Percentiles rank a stretch among this genome's conserved stretches.
Conservation (phyloP, 2,797 vertebrate species). For the Pipistrellus pipistrellus region DNA sequence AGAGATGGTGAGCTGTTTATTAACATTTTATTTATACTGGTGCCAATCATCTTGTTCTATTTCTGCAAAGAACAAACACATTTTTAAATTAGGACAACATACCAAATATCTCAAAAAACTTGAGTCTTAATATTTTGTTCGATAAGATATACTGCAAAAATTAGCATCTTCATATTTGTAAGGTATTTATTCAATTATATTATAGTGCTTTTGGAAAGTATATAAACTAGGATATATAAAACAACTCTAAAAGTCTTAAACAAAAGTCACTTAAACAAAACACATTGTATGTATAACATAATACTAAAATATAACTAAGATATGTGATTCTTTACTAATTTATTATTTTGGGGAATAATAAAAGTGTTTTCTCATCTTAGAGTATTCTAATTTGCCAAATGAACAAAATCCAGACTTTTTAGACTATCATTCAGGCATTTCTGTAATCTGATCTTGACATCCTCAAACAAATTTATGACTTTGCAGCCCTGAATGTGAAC, state of each 20-base stretch:
- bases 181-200: constrained; percentile 48
- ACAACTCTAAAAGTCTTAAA: constrained; percentile 38
- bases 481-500: background rate
- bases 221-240: background rate
- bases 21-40: constrained; percentile 48
- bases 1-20: constrained; percentile 7
- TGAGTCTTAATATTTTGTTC: constrained; percentile 42
- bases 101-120: constrained; percentile 59
- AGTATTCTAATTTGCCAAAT: constrained; percentile 44
- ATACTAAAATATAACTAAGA: background rate
- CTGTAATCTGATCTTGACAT: background rate
- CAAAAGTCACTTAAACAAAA: background rate
- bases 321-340: constrained; percentile 28
- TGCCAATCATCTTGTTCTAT: constrained; percentile 19
- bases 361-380: background rate
- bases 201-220: background rate
- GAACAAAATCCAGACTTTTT: background rate
- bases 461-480: background rate
- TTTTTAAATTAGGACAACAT: constrained; percentile 67
- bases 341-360: constrained; percentile 36
- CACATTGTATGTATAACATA: background rate
- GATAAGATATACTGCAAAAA: constrained; percentile 62
- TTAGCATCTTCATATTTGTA: constrained; percentile 48
- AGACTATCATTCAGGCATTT: background rate
- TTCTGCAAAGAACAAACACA: constrained; percentile 61